A percentile compares a stretch with the other conserved stretches of the same genome.
Evolutionary conservation across 1,140 invertebrate species (phyloP).

Genomic region (Reticulitermes speratus): DNA sequence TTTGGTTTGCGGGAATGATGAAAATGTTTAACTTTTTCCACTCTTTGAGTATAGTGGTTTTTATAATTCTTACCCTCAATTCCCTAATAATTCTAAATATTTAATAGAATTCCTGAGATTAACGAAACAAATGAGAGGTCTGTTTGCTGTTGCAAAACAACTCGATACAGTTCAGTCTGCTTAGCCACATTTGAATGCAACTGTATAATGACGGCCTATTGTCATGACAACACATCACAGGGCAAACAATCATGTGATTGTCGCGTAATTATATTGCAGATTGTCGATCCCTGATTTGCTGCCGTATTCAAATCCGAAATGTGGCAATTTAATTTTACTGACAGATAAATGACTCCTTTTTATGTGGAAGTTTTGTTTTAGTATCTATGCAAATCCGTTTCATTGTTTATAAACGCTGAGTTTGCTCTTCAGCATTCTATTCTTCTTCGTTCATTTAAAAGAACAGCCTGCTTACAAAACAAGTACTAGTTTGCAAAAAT

Average conservation of each 20-base stretch:
- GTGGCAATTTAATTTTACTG: conserved; percentile 1
- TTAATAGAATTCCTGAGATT: too few species aligned
- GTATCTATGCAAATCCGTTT: neutral
- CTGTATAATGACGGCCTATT: too few species aligned
- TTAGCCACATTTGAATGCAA: too few species aligned
- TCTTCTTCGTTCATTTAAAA: neutral
- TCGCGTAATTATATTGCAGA: neutral
- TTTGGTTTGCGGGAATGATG: too few species aligned
- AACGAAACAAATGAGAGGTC: too few species aligned
- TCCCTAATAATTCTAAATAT: too few species aligned
- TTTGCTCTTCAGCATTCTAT: neutral
- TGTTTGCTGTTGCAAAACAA: too few species aligned
- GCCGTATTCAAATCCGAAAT: neutral
- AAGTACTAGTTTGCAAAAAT: neutral
- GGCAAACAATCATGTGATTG: neutral
- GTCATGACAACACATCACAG: too few species aligned
- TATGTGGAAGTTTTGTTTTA: neutral
- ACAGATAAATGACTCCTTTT: neutral
- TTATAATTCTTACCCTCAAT: too few species aligned
- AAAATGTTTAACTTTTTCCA: too few species aligned
- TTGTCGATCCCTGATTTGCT: neutral
- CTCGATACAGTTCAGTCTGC: too few species aligned
- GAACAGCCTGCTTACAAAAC: neutral
- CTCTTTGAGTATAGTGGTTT: too few species aligned
- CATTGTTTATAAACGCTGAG: neutral